Evolutionary conservation across 2,888 invertebrate genomes (phyloP).

Genomic region (Monopis laevigella): DNA sequence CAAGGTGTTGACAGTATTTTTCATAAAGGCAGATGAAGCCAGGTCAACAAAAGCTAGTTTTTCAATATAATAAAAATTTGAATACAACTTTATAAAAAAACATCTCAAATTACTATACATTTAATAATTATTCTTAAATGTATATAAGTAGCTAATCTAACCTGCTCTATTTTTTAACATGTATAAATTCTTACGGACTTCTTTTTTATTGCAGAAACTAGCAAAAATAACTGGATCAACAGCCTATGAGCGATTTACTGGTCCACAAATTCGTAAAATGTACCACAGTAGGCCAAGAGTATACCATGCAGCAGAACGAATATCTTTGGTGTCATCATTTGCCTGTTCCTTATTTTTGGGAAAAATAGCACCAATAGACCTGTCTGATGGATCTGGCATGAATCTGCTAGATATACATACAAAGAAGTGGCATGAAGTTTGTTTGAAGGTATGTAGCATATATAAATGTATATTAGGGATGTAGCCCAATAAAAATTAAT

Average conservation of each 20-base stretch:
- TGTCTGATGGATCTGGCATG: conserved; percentile 95
- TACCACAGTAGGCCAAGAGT: conserved; percentile 68
- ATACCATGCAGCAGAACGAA: conserved; percentile 76
- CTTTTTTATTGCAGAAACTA: conserved; percentile 69
- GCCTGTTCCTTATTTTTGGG: conserved; percentile 89
- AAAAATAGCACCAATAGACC: conserved; percentile 88
- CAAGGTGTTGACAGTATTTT: too few species aligned
- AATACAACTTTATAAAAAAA: too few species aligned
- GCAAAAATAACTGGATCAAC: conserved; percentile 85
- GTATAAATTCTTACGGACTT: too few species aligned
- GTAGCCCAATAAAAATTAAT: too few species aligned
- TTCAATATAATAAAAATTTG: too few species aligned
- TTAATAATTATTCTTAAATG: too few species aligned
- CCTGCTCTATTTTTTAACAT: too few species aligned
- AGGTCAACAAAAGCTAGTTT: too few species aligned
- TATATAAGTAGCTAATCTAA: too few species aligned
- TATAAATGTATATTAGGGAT: too few species aligned
- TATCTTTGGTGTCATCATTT: conserved; percentile 95
- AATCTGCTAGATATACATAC: conserved; percentile 87
- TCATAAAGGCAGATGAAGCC: too few species aligned
- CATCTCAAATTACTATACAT: too few species aligned
- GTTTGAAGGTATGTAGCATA: conserved; percentile 75
- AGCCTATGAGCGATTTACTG: conserved; percentile 93
- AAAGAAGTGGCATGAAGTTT: conserved; percentile 79
- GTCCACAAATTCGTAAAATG: conserved; percentile 92